Evolutionary conservation across 2,113 vertebrate species (phyloP).

Genomic region (Mus spicilegus): DNA sequence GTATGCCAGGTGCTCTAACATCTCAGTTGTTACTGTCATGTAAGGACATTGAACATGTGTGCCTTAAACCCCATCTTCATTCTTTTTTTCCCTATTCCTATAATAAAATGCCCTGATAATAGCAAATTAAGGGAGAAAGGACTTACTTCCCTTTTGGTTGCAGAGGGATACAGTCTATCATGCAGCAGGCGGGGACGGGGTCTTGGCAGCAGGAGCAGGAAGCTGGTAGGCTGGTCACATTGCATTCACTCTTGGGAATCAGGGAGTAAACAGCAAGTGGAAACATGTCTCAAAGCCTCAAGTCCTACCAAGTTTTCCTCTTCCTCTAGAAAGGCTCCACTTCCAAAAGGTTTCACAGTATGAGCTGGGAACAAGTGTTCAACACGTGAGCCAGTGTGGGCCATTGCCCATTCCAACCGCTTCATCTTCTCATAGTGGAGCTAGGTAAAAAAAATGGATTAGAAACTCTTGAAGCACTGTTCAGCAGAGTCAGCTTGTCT

Average conservation of each 20-base stretch:
- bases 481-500: neutral
- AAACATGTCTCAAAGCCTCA: neutral
- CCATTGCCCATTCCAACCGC: neutral
- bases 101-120: neutral
- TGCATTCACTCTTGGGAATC: neutral
- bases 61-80: neutral
- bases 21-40: neutral
- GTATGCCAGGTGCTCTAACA: neutral
- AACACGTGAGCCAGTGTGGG: neutral
- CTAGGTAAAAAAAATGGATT: neutral
- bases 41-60: neutral
- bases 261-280: neutral
- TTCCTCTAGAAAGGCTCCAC: neutral
- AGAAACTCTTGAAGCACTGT: neutral
- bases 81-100: neutral
- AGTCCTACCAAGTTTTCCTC: neutral
- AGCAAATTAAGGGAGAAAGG: neutral
- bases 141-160: neutral
- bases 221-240: neutral
- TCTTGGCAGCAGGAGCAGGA: neutral
- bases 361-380: neutral
- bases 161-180: no score
- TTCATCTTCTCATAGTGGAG: neutral
- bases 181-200: neutral
- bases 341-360: neutral